Evolutionary conservation across 2,113 vertebrate genomes (phyloP), one percentile per base, ranked within the genome.

Genomic region (Rhea americana): DNA sequence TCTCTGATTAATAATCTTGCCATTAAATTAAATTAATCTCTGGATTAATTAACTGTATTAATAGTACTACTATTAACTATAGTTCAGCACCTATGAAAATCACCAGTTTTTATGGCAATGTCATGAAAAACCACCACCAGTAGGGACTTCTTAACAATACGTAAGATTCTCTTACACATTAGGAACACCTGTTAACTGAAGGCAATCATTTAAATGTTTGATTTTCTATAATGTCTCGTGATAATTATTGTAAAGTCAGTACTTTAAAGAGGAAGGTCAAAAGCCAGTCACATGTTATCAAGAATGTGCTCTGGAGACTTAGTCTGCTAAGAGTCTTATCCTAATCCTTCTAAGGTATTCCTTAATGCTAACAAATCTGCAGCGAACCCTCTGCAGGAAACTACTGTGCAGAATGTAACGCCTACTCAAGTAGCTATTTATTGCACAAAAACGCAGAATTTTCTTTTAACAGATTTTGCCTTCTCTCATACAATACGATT

Each of bases 311-410:
- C 71, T 43, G 58, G 58, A 92, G 50, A 85, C 20, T 82, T 81
- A 66, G 22, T 63, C 75, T 86, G 41, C 43, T 93, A 66, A 88
- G 81, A 95, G 28, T 28, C 62, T 95, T 93, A 93, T 9, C 16
- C 68, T 95, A 91, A 96, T 93, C 90, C 85, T 79, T 84, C 87
- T 71, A 89, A 93, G 89, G 86, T 94, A 92, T 87, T 82, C 71
- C 82, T 93, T 94, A 95, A 93, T 80, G 24, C 63, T 87, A 77
- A 71, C 25, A 77, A 85, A 74, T 84, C 91, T 85, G 48, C 45
- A 85, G n/a, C 2, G 3, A 94, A 85, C 18, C 39, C 47, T 79
- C 62, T 74, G 51, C 37, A 91, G 28, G n/a, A 91, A 89, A 84
- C 58, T 88, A 45, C 50, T 26, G 11, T 67, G 43, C 35, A 85